Evolutionary conservation across 2,797 vertebrate species (phyloP).

Genomic region (Dromococcyx pavoninus): DNA sequence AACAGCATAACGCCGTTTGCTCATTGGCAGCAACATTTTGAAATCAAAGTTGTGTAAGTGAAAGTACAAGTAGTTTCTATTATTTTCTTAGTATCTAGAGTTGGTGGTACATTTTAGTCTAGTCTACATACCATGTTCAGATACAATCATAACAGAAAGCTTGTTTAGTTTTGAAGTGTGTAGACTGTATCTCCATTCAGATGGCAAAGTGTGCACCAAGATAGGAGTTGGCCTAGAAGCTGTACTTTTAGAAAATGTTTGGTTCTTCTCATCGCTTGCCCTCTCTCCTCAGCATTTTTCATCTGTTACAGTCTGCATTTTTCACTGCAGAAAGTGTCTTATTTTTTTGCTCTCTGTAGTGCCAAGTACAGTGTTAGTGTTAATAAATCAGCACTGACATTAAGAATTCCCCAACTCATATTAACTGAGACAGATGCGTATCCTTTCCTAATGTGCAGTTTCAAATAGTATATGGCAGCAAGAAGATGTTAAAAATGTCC

Average conservation of each 20-base stretch:
- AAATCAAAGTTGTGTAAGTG: not conserved
- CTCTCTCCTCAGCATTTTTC: not conserved
- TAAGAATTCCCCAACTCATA: not conserved
- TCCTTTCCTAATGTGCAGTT: not conserved
- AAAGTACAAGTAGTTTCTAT: not conserved
- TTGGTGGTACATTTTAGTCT: not conserved
- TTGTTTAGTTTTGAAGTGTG: not conserved
- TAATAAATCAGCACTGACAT: not conserved
- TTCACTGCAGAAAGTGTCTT: not conserved
- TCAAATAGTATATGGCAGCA: not conserved
- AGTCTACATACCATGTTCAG: not conserved
- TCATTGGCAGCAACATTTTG: not conserved
- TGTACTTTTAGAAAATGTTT: not conserved
- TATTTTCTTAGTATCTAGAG: not conserved
- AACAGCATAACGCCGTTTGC: not conserved
- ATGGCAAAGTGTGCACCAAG: not conserved
- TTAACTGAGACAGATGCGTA: not conserved
- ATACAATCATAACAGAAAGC: not conserved
- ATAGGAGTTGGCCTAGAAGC: not conserved
- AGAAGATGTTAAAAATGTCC: conserved; percentile 1
- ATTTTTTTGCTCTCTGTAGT: not conserved
- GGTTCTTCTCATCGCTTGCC: not conserved
- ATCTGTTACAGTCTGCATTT: not conserved
- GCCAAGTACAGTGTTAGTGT: not conserved
- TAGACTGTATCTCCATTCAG: not conserved